Conservation (phyloP, 2,888 invertebrate species). For the Dendrolimus pini region DNA sequence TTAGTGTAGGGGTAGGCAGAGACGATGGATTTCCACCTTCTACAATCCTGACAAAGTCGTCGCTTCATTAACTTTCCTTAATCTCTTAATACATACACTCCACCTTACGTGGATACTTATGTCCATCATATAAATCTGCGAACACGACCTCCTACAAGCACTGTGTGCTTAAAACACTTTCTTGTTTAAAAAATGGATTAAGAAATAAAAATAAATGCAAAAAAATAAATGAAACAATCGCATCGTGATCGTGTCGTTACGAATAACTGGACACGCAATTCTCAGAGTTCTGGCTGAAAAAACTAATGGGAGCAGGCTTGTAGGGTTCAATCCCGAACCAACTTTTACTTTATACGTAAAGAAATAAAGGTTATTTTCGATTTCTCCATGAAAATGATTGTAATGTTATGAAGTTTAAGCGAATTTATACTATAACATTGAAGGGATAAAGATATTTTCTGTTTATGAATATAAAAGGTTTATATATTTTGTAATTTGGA, state of each 20-base stretch:
- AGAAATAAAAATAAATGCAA: constrained; percentile 6
- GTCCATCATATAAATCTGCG: too few species aligned
- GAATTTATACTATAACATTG: not conserved
- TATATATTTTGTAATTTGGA: not conserved
- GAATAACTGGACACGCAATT: constrained; percentile 32
- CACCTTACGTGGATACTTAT: too few species aligned
- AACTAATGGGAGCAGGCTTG: constrained; percentile 21
- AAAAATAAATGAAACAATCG: constrained; percentile 11
- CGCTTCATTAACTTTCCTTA: too few species aligned
- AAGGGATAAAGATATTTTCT: not conserved
- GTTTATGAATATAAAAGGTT: not conserved
- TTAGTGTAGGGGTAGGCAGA: too few species aligned
- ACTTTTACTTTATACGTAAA: not conserved
- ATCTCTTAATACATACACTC: too few species aligned
- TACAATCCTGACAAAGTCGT: too few species aligned
- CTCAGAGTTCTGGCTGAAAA: constrained; percentile 43
- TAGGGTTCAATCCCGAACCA: not conserved
- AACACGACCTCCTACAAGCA: too few species aligned
- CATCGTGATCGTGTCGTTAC: constrained; percentile 36
- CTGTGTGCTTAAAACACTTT: too few species aligned
- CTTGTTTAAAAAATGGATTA: constrained; percentile 11
- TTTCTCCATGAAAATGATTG: not conserved
- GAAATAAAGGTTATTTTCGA: not conserved
- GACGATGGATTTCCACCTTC: too few species aligned
- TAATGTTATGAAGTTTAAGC: not conserved